These are phyloP conservation scores for Amphipyra tragopoginis DNA, from an alignment of 2,888 invertebrate species.

Conservation along the genomic window DNA sequence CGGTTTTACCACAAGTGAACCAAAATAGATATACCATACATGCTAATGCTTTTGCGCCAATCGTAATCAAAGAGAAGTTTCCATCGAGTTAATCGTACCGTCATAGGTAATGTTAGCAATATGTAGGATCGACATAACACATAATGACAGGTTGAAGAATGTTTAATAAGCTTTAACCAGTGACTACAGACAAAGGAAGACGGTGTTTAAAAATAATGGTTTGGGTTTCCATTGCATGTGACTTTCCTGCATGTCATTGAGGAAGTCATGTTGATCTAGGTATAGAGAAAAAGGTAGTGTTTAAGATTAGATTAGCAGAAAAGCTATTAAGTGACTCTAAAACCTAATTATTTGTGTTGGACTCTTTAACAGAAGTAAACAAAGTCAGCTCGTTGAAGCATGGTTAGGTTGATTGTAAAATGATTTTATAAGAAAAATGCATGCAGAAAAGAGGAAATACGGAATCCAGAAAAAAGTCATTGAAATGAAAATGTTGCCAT, in stretches of 20 bases:
- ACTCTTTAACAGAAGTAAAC: too few species aligned
- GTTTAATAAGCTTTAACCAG: neutral
- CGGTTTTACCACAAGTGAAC: neutral
- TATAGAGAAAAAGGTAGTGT: too few species aligned
- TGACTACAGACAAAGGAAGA: slow-evolving; percentile 1
- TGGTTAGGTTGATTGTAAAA: too few species aligned
- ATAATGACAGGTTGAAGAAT: neutral
- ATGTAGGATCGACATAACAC: neutral
- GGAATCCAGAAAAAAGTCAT: too few species aligned
- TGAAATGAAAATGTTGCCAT: too few species aligned
- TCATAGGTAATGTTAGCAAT: too few species aligned
- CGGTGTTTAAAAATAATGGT: slow-evolving; percentile 23
- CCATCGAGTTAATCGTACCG: neutral
- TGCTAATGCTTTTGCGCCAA: neutral
- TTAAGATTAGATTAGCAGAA: too few species aligned
- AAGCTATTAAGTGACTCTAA: too few species aligned
- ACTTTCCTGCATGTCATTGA: slow-evolving; percentile 22
- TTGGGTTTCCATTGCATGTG: neutral
- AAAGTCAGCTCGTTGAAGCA: too few species aligned
- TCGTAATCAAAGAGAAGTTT: neutral
- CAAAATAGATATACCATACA: slow-evolving; percentile 1
- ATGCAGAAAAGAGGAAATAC: too few species aligned
- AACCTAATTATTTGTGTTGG: too few species aligned
- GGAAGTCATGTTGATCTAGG: neutral
- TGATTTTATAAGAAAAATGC: too few species aligned